Conservation (phyloP, 1,140 invertebrate species). For the Lepidurus apus region DNA sequence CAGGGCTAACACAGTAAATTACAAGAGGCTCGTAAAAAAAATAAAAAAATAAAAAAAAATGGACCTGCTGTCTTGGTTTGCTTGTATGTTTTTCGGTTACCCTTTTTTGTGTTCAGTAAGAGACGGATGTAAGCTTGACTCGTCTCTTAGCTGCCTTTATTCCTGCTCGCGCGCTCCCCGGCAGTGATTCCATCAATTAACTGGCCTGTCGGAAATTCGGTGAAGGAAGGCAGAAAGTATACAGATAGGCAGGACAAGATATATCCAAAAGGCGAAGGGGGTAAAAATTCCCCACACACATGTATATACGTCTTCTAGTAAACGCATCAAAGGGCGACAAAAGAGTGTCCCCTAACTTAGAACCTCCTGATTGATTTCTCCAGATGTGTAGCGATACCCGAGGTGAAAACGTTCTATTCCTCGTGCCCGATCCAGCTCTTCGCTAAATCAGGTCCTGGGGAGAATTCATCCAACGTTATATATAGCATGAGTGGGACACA, state of each 20-base stretch:
- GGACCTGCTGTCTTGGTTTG: conserved; percentile 27
- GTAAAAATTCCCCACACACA: neutral
- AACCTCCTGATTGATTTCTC: no score
- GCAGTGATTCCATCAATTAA: conserved; percentile 22
- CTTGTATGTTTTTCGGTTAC: conserved; percentile 23
- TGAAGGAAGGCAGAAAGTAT: neutral
- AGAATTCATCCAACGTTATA: no score
- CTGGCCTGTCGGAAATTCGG: conserved; percentile 13
- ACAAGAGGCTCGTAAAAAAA: neutral
- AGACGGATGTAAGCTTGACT: conserved; percentile 21
- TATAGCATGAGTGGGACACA: no score
- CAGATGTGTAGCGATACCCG: no score
- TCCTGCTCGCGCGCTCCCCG: conserved; percentile 1
- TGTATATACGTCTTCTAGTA: neutral
- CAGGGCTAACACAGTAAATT: no score
- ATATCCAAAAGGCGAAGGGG: neutral
- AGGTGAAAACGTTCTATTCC: no score
- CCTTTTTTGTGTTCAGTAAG: neutral
- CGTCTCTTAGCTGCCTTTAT: conserved; percentile 18
- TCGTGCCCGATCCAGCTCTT: no score
- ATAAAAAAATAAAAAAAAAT: neutral
- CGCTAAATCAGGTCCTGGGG: no score
- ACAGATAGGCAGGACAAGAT: neutral
- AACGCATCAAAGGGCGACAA: neutral
- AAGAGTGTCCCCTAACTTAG: neutral